These are phyloP conservation scores for Desmodus rotundus DNA, from an alignment of 2,113 vertebrate genomes.

Conservation along the genomic window DNA sequence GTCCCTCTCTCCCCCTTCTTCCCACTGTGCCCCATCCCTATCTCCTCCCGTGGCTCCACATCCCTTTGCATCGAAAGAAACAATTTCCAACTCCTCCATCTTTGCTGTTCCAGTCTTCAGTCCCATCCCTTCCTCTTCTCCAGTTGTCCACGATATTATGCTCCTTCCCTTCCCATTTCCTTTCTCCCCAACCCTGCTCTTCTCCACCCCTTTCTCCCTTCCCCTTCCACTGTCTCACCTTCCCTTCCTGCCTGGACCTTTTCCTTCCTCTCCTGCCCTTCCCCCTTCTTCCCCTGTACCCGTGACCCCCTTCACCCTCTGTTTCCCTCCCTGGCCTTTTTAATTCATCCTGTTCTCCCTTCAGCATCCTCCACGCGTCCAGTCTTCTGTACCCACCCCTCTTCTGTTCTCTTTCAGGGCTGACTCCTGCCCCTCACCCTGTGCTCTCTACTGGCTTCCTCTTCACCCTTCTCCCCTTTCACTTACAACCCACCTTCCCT, in stretches of 20 bases:
- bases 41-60: background rate
- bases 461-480: background rate
- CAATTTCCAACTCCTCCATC: constrained; percentile 61
- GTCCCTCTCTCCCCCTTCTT: background rate
- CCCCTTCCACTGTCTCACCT: background rate
- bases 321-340: background rate
- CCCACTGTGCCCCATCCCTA: background rate
- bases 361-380: background rate
- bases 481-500: background rate
- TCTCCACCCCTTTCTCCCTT: background rate
- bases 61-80: constrained; percentile 20
- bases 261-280: background rate
- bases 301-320: background rate
- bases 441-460: background rate
- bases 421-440: background rate
- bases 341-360: background rate
- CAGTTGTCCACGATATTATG: background rate
- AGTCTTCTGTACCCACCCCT: background rate
- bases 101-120: background rate
- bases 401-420: background rate
- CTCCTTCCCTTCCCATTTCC: background rate
- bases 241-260: background rate
- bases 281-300: background rate
- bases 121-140: background rate
- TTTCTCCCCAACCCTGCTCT: background rate